A percentile compares a stretch with the other conserved stretches of the same genome.
Evolutionary conservation across 2,797 vertebrate genomes (phyloP).

Genomic region (Danio choprae): DNA sequence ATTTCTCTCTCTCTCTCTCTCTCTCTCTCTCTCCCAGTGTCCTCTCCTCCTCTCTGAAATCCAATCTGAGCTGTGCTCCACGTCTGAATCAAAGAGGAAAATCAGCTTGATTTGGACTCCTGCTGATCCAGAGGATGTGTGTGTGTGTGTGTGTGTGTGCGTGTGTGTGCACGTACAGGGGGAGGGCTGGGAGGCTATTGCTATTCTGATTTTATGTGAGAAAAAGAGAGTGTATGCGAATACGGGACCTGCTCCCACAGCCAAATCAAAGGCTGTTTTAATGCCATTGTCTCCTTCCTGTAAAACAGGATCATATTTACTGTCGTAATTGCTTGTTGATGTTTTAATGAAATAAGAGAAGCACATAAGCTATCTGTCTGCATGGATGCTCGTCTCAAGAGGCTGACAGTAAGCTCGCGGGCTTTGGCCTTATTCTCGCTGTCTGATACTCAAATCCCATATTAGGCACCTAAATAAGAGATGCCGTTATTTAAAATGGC

Average conservation of each 20-base stretch:
- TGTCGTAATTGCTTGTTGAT: slow-evolving; percentile 54
- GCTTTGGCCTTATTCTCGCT: slow-evolving; percentile 38
- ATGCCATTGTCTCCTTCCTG: slow-evolving; percentile 56
- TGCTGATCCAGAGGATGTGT: slow-evolving; percentile 76
- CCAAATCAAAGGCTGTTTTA: slow-evolving; percentile 71
- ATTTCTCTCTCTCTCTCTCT: slow-evolving; percentile 78
- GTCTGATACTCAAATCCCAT: slow-evolving; percentile 45
- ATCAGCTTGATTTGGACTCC: slow-evolving; percentile 92
- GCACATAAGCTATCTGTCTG: slow-evolving; percentile 56
- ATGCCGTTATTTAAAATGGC: slow-evolving; percentile 41
- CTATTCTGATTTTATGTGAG: slow-evolving; percentile 60
- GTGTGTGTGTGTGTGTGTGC: slow-evolving; percentile 53
- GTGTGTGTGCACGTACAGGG: slow-evolving; percentile 34
- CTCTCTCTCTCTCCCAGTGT: slow-evolving; percentile 72
- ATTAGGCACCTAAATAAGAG: slow-evolving; percentile 43
- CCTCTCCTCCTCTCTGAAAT: slow-evolving; percentile 85
- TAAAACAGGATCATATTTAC: slow-evolving; percentile 56
- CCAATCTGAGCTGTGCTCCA: slow-evolving; percentile 87
- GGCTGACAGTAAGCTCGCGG: slow-evolving; percentile 49
- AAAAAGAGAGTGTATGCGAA: slow-evolving; percentile 33
- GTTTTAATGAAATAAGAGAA: slow-evolving; percentile 49
- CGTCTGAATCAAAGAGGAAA: slow-evolving; percentile 88
- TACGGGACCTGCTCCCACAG: slow-evolving; percentile 65
- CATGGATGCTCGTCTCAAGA: slow-evolving; percentile 46
- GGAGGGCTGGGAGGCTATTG: slow-evolving; percentile 52